Evolutionary conservation across 2,888 invertebrate genomes (phyloP), one percentile per base, ranked within the genome.

Genomic region (Leucophora obtusa): DNA sequence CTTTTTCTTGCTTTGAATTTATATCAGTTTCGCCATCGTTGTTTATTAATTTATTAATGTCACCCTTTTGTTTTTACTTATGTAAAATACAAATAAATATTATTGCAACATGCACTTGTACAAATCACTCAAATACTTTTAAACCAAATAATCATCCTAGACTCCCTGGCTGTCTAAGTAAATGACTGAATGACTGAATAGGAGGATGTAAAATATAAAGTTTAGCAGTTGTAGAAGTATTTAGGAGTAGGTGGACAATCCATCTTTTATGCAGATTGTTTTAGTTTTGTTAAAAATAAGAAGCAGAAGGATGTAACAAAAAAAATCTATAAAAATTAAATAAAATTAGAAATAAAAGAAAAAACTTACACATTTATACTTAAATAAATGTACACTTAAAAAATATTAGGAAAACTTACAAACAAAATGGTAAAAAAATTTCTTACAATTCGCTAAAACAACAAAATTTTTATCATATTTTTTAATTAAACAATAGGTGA

Each of bases 91-190:
- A 1, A 28, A 28, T 28, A 7, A 6, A 28, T 28, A 7, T 28
- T 28, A 3, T 28, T 28, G 28, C 28, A 28, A 28, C 28, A 6
- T 69, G 51, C 73, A 70, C 79, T 79, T 73, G 79, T 73, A 69
- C 24, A 59, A 53, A 65, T 79, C 74, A 74, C 47, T 79, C 63
- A 59, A 70, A 24, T 56, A 65, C 58, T 79, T 73, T 10, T 38
- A 11, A 63, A 79, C 68, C 63, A 69, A 69, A 73, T 58, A 56
- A 66, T 66, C 77, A 66, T 60, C 21, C 17, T 14, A 50, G 54
- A 54, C 66, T 66, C 66, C 68, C 54, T 50, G 66, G 47, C 66
- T 43, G 72, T 56, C 66, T 62, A 66, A 74, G 38, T 74, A 59
- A 74, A 66, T 53, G 66, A 68, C 66, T 60, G 66, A 74, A 59